Percentiles rank a stretch among this genome's conserved stretches.
Conservation (phyloP, 2,888 invertebrate species). For the Lasioglossum marginatum region DNA sequence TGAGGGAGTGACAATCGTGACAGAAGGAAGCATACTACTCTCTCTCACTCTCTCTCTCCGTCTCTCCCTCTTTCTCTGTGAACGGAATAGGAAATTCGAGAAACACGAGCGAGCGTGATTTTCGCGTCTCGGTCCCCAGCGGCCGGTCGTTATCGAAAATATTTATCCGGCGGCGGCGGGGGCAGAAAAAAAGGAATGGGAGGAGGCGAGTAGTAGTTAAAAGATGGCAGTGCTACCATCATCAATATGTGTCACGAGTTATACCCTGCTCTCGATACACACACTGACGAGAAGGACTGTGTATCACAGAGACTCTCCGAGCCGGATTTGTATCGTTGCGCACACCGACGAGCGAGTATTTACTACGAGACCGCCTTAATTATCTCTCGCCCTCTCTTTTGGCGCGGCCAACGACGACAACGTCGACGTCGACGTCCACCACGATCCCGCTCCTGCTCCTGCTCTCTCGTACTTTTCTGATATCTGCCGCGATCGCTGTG, state of each 20-base stretch:
- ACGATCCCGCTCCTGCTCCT: background rate
- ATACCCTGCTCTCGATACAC: slow-evolving; percentile 70
- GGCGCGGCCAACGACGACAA: slow-evolving; percentile 50
- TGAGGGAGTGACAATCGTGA: slow-evolving; percentile 1
- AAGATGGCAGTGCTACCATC: slow-evolving; percentile 79
- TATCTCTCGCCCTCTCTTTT: slow-evolving; percentile 80
- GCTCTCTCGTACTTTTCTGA: slow-evolving; percentile 60
- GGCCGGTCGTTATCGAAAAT: slow-evolving; percentile 48
- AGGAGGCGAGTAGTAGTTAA: slow-evolving; percentile 72
- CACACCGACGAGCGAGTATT: slow-evolving; percentile 67
- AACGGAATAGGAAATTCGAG: slow-evolving; percentile 16
- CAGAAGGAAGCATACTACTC: background rate
- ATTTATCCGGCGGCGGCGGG: slow-evolving; percentile 46
- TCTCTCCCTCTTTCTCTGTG: background rate
- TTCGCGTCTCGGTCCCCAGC: slow-evolving; percentile 9
- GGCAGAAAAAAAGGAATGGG: slow-evolving; percentile 9
- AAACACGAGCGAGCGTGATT: slow-evolving; percentile 9
- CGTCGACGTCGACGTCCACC: slow-evolving; percentile 31
- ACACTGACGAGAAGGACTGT: slow-evolving; percentile 26
- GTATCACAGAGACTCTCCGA: slow-evolving; percentile 18
- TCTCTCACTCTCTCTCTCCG: background rate
- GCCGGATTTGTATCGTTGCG: slow-evolving; percentile 27
- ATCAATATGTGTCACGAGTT: slow-evolving; percentile 80
- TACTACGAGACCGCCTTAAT: slow-evolving; percentile 82
- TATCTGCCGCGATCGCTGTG: slow-evolving; percentile 71